A percentile compares a stretch with the other conserved stretches of the same genome.
Conservation (phyloP, 2,888 invertebrate species). For the Hermaeophaga mercurialis region DNA sequence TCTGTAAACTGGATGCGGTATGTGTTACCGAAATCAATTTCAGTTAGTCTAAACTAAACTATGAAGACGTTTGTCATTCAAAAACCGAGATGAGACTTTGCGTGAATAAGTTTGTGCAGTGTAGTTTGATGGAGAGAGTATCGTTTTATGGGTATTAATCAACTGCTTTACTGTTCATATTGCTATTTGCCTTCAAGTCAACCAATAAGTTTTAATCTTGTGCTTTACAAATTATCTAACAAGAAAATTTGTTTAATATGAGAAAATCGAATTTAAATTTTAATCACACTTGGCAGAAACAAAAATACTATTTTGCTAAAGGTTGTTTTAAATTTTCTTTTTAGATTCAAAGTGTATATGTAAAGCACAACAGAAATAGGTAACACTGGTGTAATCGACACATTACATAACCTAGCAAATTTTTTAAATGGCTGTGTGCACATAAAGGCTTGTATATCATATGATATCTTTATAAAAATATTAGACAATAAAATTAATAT, state of each 20-base stretch:
- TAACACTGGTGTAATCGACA: neutral
- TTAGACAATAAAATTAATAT: constrained; percentile 5
- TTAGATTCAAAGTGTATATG: neutral
- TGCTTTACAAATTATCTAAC: constrained; percentile 1
- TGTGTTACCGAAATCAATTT: constrained; percentile 12
- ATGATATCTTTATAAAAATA: constrained; percentile 10
- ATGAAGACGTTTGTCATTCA: constrained; percentile 21
- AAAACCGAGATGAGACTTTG: constrained; percentile 52
- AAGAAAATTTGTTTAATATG: neutral
- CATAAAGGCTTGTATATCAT: constrained; percentile 17
- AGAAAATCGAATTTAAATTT: neutral
- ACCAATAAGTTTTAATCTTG: constrained; percentile 9
- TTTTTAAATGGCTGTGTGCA: constrained; percentile 8
- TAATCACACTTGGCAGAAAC: constrained; percentile 4
- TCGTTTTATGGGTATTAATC: constrained; percentile 47
- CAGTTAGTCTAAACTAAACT: constrained; percentile 8
- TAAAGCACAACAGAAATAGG: neutral
- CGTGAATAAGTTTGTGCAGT: constrained; percentile 55
- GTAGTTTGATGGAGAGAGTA: constrained; percentile 59
- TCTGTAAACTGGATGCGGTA: constrained; percentile 34
- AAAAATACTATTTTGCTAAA: constrained; percentile 1
- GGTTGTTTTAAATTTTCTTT: constrained; percentile 1
- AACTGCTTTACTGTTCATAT: constrained; percentile 55
- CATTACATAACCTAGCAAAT: constrained; percentile 6
- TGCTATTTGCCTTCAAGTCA: constrained; percentile 30